Conservation (phyloP, 1,140 invertebrate species). For the Teleopsis dalmanni region DNA sequence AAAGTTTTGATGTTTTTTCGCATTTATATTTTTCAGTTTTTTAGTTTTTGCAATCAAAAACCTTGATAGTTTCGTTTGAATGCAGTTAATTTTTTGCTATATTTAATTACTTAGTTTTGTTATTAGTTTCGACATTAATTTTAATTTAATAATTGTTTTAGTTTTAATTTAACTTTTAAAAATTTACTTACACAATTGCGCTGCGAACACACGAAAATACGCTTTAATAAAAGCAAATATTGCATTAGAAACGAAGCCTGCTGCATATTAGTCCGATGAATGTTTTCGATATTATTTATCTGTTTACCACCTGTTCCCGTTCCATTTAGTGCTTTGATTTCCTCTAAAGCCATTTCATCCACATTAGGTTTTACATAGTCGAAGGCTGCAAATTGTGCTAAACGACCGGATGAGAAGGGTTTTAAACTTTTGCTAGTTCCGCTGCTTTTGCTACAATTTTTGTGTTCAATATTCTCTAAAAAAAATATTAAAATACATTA, state of each 20-base stretch:
- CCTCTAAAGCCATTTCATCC: constrained; percentile 31
- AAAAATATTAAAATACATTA: no score
- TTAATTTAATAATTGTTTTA: no score
- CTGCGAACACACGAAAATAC: constrained; percentile 54
- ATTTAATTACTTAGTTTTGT: no score
- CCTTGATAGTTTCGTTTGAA: no score
- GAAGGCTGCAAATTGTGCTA: constrained; percentile 24
- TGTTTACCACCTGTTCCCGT: not conserved
- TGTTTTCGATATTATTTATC: not conserved
- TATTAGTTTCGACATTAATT: no score
- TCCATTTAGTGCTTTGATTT: constrained; percentile 28
- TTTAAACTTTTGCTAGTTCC: constrained; percentile 5
- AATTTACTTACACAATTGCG: constrained; percentile 58
- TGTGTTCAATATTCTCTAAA: no score
- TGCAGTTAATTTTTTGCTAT: no score
- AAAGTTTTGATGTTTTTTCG: no score
- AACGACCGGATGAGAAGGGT: constrained; percentile 16
- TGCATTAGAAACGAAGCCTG: constrained; percentile 47
- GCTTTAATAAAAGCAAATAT: constrained; percentile 53
- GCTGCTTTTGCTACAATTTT: no score
- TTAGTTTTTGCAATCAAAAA: no score
- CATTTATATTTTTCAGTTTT: no score
- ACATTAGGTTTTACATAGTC: constrained; percentile 26
- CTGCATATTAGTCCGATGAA: constrained; percentile 5
- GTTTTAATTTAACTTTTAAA: no score